phyloP scores from a whole-genome alignment of 2,888 invertebrate genomes.

The Lepidonotus clava region DNA sequence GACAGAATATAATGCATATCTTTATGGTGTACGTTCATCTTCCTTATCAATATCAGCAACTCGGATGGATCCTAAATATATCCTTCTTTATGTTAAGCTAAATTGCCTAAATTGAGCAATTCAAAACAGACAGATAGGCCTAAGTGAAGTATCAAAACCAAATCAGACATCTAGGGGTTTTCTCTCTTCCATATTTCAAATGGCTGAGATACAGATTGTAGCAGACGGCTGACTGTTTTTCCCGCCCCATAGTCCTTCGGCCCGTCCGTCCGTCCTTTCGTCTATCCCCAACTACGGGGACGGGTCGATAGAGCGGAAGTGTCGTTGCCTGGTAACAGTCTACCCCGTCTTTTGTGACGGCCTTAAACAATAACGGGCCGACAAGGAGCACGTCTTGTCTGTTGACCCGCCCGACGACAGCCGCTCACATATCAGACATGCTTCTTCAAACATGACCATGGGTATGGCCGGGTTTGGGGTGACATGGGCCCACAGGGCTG shows the following conservation, averaged over 20 bases:
- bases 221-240: not conserved
- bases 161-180: too few relatives aligned
- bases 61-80: too few relatives aligned
- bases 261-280: not conserved
- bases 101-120: too few relatives aligned
- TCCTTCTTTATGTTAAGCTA: too few relatives aligned
- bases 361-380: slow-evolving; percentile 4
- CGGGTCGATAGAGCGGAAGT: slow-evolving; percentile 21
- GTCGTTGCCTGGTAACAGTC: slow-evolving; percentile 42
- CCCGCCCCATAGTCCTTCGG: not conserved
- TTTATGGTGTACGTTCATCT: too few relatives aligned
- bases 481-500: not conserved
- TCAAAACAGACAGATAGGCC: too few relatives aligned
- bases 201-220: too few relatives aligned
- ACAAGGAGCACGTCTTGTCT: not conserved
- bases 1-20: too few relatives aligned
- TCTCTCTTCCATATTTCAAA: too few relatives aligned
- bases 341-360: slow-evolving; percentile 10
- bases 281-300: not conserved
- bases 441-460: not conserved
- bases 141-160: too few relatives aligned
- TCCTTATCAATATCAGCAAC: too few relatives aligned
- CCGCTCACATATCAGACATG: slow-evolving; percentile 24
- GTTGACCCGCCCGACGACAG: not conserved
- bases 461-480: not conserved